Evolutionary conservation across 2,888 invertebrate genomes (phyloP), one percentile per base, ranked within the genome.

Genomic region (Drosophila mimica): DNA sequence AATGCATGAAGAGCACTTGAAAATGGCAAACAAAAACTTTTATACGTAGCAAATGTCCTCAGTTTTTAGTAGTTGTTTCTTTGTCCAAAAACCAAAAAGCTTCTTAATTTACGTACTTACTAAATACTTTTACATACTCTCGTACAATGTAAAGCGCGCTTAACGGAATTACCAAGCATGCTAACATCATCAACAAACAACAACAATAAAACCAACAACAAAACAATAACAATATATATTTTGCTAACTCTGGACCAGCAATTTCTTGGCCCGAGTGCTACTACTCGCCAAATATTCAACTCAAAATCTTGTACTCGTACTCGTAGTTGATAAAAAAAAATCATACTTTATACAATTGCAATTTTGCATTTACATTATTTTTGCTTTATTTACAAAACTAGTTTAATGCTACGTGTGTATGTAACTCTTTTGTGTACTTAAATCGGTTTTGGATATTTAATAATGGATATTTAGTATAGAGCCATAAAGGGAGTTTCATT

Each of bases 1-100:
- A 83, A 89, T 91, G 91, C 91, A 91, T 91, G 91, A 91, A 91
- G 70, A 91, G 91, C 91, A 91, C 91, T 83, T 83, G 69, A 88
- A 90, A 79, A 78, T 76, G 88, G 78, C 78, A 77, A 81, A 74
- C 71, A 77, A 83, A 83, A 68, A 72, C 69, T 70, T 73, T 73
- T 56, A 74, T 82, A 79, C 51, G 83, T 90, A 86, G 90, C 64
- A 79, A 82, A 69, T 85, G 62, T 82, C 75, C 78, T 85, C 66
- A 81, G 89, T 85, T 84, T 60, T 70, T 59, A 49, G 85, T 89
- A 88, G 89, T 84, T 68, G 72, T 87, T 89, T 61, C 58, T 66
- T 88, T 85, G 80, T 83, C 83, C 72, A 77, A 63, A 48, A 66
- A 34, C 31, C 51, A 40, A 51, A 52, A 80, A 77, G 83, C 90